These are phyloP conservation scores for Serrognathus titanus DNA, from an alignment of 2,888 invertebrate genomes.

Conservation along the genomic window DNA sequence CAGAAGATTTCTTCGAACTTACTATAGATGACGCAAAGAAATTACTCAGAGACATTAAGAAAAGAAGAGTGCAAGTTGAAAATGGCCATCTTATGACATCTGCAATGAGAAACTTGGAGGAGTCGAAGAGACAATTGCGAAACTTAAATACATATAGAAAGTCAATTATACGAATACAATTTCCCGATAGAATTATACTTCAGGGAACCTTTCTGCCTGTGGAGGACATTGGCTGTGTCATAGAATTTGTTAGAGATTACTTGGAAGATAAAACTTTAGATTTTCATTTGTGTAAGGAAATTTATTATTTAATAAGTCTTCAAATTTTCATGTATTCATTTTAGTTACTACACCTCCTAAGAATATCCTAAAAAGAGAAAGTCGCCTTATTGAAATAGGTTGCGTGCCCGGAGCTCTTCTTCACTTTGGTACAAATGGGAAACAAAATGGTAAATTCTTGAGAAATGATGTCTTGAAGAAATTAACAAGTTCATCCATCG, in stretches of 20 bases:
- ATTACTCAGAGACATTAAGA: constrained; percentile 71
- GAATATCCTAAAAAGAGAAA: constrained; percentile 58
- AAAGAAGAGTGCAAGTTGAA: constrained; percentile 61
- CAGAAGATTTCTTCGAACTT: constrained; percentile 86
- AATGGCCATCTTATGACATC: constrained; percentile 72
- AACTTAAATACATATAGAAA: constrained; percentile 68
- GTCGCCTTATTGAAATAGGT: constrained; percentile 66
- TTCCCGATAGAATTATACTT: constrained; percentile 80
- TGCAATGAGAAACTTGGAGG: constrained; percentile 58
- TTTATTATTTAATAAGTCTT: no score
- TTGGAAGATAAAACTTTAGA: constrained; percentile 61
- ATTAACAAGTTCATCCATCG: constrained; percentile 64
- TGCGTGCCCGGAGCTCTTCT: constrained; percentile 77
- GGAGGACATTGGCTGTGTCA: constrained; percentile 68
- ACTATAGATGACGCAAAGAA: constrained; percentile 77
- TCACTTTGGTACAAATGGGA: constrained; percentile 58
- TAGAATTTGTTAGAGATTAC: constrained; percentile 70
- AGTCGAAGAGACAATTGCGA: constrained; percentile 54
- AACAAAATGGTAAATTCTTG: constrained; percentile 50
- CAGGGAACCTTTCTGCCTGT: constrained; percentile 81
- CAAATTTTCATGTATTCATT: constrained; percentile 28
- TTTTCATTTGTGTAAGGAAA: constrained; percentile 84
- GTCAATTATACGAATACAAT: constrained; percentile 78
- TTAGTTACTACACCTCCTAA: constrained; percentile 84
- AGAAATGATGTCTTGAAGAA: constrained; percentile 59